Percentiles rank a stretch among this genome's conserved stretches.
Conservation (phyloP, 2,888 invertebrate genomes). For the Spisula solida region DNA sequence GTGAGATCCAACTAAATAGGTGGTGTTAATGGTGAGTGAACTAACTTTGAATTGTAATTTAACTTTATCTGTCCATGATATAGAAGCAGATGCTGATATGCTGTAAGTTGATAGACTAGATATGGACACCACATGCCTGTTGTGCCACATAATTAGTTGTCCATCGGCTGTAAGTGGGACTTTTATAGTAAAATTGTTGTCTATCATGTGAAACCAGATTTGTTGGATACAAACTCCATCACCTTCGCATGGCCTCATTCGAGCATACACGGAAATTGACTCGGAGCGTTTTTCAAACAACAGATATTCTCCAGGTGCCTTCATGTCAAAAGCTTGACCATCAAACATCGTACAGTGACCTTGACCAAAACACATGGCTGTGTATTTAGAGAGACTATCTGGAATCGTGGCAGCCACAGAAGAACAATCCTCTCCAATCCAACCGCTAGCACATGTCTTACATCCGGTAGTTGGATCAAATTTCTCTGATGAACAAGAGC, state of each 20-base stretch:
- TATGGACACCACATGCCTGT: slow-evolving; percentile 46
- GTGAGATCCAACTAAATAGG: slow-evolving; percentile 45
- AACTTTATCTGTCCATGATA: slow-evolving; percentile 56
- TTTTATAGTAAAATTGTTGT: slow-evolving; percentile 71
- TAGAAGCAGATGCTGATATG: slow-evolving; percentile 48
- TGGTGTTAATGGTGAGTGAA: slow-evolving; percentile 45
- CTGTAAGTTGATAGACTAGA: slow-evolving; percentile 46
- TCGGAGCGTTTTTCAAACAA: slow-evolving; percentile 57
- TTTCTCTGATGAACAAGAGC: slow-evolving; percentile 73
- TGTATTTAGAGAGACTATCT: slow-evolving; percentile 9
- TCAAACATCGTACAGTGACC: slow-evolving; percentile 75
- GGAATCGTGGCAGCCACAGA: slow-evolving; percentile 57
- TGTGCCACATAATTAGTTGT: slow-evolving; percentile 64
- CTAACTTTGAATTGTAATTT: slow-evolving; percentile 54
- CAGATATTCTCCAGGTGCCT: slow-evolving; percentile 72
- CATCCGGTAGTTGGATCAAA: slow-evolving; percentile 69
- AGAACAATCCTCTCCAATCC: slow-evolving; percentile 78
- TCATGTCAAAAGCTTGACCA: slow-evolving; percentile 72
- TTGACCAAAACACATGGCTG: slow-evolving; percentile 66
- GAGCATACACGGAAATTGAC: slow-evolving; percentile 59
- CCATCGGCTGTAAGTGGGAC: slow-evolving; percentile 55
- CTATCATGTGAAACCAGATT: slow-evolving; percentile 70
- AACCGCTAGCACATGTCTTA: slow-evolving; percentile 72
- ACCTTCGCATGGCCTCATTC: slow-evolving; percentile 73
- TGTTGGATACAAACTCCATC: slow-evolving; percentile 69